Evolutionary conservation across 2,888 invertebrate species (phyloP).

Genomic region (Cerastis rubricosa): DNA sequence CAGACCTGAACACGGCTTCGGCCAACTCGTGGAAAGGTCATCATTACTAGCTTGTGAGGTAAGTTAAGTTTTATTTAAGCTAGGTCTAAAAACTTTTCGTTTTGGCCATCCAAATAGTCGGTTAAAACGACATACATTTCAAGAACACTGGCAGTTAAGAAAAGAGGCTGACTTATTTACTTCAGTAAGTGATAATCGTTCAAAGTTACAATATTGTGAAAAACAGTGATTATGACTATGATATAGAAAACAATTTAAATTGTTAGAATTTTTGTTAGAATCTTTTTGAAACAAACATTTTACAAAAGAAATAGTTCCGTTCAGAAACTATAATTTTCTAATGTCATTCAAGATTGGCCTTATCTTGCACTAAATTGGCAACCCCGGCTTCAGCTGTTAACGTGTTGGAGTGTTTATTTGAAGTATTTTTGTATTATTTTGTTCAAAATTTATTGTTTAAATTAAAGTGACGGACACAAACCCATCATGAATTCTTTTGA

Average conservation of each 20-base stretch:
- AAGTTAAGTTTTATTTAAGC: neutral
- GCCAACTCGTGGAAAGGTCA: conserved; percentile 25
- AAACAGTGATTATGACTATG: neutral
- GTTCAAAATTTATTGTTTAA: conserved; percentile 57
- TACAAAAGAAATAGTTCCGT: conserved; percentile 19
- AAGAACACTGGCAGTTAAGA: neutral
- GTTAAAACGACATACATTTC: neutral
- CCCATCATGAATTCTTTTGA: conserved; percentile 66
- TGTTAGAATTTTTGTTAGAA: neutral
- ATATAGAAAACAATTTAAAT: neutral
- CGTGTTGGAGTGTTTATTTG: conserved; percentile 69
- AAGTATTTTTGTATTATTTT: conserved; percentile 62
- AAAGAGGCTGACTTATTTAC: neutral
- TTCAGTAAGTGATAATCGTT: neutral
- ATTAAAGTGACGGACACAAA: conserved; percentile 44
- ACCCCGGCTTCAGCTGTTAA: conserved; percentile 63
- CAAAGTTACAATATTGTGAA: neutral
- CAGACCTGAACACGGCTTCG: conserved; percentile 3
- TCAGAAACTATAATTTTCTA: conserved; percentile 38
- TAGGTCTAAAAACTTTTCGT: neutral
- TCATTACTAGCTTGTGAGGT: neutral
- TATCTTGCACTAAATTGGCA: conserved; percentile 47
- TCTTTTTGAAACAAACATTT: neutral
- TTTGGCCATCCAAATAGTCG: neutral
- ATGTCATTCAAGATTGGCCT: conserved; percentile 32